phyloP scores from a whole-genome alignment of 2,888 invertebrate genomes.

The Terebella lapidaria region DNA sequence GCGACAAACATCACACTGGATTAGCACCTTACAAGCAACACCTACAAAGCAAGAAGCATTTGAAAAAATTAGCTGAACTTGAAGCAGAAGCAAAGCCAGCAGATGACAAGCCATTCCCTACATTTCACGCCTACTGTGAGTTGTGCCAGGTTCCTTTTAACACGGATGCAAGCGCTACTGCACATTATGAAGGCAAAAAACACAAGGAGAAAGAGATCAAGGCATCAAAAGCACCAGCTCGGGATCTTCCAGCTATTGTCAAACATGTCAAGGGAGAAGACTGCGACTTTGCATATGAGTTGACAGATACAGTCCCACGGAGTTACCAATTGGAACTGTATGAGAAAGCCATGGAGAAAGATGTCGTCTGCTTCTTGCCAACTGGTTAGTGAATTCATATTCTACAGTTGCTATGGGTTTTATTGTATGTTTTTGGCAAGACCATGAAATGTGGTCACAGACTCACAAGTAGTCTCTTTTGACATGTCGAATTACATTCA shows the following conservation, averaged over 20 bases:
- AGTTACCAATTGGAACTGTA: slow-evolving; percentile 39
- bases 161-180: slow-evolving; percentile 16
- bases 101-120: background rate
- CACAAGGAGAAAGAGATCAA: slow-evolving; percentile 24
- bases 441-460: too few species aligned
- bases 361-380: slow-evolving; percentile 39
- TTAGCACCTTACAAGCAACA: background rate
- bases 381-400: slow-evolving; percentile 40
- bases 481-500: background rate
- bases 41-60: background rate
- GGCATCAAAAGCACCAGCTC: background rate
- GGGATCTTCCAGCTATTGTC: background rate
- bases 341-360: slow-evolving; percentile 30
- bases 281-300: too few species aligned
- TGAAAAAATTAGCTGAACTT: background rate
- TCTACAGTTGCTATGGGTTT: too few species aligned
- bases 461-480: too few species aligned
- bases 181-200: slow-evolving; percentile 23
- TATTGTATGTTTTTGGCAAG: too few species aligned
- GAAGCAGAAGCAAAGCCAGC: background rate
- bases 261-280: too few species aligned
- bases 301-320: slow-evolving; percentile 28
- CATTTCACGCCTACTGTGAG: background rate
- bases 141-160: slow-evolving; percentile 23
- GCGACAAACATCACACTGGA: background rate